Conservation (phyloP, 2,888 invertebrate genomes). For the Callyntrura sp. region DNA sequence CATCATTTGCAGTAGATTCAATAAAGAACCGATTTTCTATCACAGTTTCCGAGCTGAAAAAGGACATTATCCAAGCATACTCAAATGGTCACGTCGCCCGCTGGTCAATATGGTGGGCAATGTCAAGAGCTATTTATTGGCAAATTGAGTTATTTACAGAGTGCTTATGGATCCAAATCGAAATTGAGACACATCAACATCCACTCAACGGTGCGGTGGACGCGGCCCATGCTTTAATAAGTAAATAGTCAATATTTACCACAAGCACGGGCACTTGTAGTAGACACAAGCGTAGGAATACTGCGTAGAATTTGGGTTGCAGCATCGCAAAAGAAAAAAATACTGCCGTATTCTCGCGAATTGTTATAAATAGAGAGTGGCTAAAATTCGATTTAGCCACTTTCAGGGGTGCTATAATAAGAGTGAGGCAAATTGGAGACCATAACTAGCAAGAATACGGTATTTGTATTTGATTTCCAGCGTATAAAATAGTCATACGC, state of each 20-base stretch:
- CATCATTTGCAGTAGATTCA: background rate
- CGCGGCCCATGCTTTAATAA: slow-evolving; percentile 61
- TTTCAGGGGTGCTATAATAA: too few relatives aligned
- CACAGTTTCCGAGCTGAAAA: slow-evolving; percentile 43
- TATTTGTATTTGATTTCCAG: too few relatives aligned
- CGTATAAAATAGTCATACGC: too few relatives aligned
- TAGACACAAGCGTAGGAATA: too few relatives aligned
- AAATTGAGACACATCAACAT: slow-evolving; percentile 60
- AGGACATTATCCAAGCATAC: slow-evolving; percentile 52
- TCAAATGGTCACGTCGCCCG: slow-evolving; percentile 48
- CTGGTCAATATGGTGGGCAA: slow-evolving; percentile 65
- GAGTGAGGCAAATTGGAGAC: too few relatives aligned
- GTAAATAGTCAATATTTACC: slow-evolving; percentile 62
- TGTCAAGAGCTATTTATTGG: slow-evolving; percentile 67
- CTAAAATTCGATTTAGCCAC: too few relatives aligned
- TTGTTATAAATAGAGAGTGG: too few relatives aligned
- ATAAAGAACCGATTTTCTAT: slow-evolving; percentile 34
- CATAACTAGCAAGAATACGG: too few relatives aligned
- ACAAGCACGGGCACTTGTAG: background rate
- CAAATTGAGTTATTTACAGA: slow-evolving; percentile 65
- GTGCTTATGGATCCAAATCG: slow-evolving; percentile 61
- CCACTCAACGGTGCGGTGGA: slow-evolving; percentile 64
- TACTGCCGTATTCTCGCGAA: too few relatives aligned
- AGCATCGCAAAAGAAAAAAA: background rate
- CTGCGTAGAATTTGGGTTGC: too few relatives aligned